Percentiles rank a stretch among this genome's conserved stretches.
Evolutionary conservation across 1,140 invertebrate genomes (phyloP).

Genomic region (Listronotus oregonensis): DNA sequence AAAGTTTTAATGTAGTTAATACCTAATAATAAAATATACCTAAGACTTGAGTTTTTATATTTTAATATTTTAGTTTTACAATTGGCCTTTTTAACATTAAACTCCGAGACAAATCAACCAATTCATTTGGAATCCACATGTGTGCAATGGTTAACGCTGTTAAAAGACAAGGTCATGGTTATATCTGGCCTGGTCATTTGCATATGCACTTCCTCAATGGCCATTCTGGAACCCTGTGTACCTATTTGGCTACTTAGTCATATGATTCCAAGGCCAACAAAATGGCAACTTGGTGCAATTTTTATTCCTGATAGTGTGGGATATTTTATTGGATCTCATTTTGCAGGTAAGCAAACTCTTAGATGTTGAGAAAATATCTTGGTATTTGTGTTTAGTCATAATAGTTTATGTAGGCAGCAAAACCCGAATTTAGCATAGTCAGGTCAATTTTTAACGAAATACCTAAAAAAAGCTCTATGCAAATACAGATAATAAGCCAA

Average conservation of each 20-base stretch:
- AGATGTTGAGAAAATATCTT: no score
- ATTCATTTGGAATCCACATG: constrained; percentile 25
- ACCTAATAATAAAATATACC: no score
- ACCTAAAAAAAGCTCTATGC: no score
- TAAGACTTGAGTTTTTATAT: no score
- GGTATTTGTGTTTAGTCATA: no score
- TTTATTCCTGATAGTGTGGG: constrained; percentile 84
- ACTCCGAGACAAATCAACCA: constrained; percentile 11
- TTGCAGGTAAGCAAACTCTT: constrained; percentile 62
- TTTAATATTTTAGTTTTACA: constrained; percentile 1
- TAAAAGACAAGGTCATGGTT: constrained; percentile 65
- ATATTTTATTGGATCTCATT: constrained; percentile 80
- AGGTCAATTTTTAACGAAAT: no score
- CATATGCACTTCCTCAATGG: constrained; percentile 77
- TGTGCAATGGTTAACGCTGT: constrained; percentile 61
- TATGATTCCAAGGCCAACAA: constrained; percentile 73
- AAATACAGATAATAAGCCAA: no score
- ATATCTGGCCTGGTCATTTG: constrained; percentile 71
- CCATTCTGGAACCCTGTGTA: constrained; percentile 80
- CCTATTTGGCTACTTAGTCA: constrained; percentile 79
- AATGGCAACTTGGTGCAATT: constrained; percentile 79
- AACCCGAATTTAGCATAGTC: no score
- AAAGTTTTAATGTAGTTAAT: no score
- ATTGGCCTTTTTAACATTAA: neutral
- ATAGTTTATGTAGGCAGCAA: no score